Conservation (phyloP, 2,888 invertebrate genomes). For the Parascotia fuliginaria region DNA sequence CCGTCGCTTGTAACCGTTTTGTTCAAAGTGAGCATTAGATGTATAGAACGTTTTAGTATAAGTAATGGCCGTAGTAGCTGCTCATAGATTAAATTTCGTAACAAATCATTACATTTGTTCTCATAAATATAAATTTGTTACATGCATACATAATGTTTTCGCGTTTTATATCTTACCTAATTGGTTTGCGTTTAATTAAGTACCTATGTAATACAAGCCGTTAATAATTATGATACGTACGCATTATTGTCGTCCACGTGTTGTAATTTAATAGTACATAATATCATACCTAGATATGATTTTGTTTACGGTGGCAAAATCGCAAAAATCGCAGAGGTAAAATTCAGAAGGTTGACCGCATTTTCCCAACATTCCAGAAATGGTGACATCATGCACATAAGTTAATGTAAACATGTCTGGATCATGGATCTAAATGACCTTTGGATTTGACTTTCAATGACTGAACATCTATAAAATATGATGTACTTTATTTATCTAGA, state of each 20-base stretch:
- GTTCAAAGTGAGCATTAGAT: conserved; percentile 55
- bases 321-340: conserved; percentile 27
- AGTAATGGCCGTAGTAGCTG: conserved; percentile 23
- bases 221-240: conserved; percentile 8
- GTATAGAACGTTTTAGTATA: conserved; percentile 34
- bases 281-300: not conserved
- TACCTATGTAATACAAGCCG: conserved; percentile 9
- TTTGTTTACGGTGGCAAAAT: conserved; percentile 13
- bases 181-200: conserved; percentile 49
- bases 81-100: conserved; percentile 32
- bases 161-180: conserved; percentile 41
- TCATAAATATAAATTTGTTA: conserved; percentile 46
- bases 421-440: conserved; percentile 37
- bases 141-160: conserved; percentile 36
- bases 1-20: conserved; percentile 51
- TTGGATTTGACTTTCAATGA: conserved; percentile 40
- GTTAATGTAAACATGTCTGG: conserved; percentile 41
- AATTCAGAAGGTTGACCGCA: conserved; percentile 31
- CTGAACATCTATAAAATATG: conserved; percentile 25
- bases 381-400: conserved; percentile 33
- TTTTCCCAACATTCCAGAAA: conserved; percentile 40
- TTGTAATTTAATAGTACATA: conserved; percentile 6
- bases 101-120: conserved; percentile 45
- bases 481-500: conserved; percentile 17
- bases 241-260: conserved; percentile 1